Evolutionary conservation across 2,797 vertebrate species (phyloP), one percentile per base, ranked within the genome.

Genomic region (Enteromius mattozi): DNA sequence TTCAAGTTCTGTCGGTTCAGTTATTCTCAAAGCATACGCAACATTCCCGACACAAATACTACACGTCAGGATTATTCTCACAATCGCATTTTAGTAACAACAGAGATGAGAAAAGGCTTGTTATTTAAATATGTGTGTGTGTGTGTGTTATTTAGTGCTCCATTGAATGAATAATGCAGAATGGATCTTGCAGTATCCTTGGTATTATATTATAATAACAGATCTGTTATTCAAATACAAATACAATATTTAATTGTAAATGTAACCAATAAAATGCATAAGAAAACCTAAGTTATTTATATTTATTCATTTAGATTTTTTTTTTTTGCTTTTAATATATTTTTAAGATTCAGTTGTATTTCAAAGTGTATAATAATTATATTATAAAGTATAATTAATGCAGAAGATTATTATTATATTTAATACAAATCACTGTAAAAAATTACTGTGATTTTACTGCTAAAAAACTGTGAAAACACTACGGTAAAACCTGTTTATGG

Each of bases 1-100:
- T 84, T 35, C 79, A 49, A 76, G 61, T 66, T 80, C 8, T 47
- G 37, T 78, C 35, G 63, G 33, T 49, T 45, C 51, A 63, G 82
- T 85, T 47, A 80, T 37, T 17, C 35, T 70, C 21, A 37, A 83
- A n/a, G 37, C 47, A 79, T 45, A 17, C 1, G n/a, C 69, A 59
- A 49, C 9, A 35, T 21, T 72, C 9, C 16, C 13, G 51, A 16
- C 21, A 24, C 27, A 47, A 19, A 78, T 19, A 56, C 40, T 47
- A 35, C 33, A 42, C 27, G 16, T 74, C 17, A 74, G 19, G 80
- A 81, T n/a, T 72, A 61, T 61, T 59, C 37, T 71, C 12, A 1
- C 24, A 13, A 69, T 27, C 49, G 8, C 33, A 70, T 30, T 24
- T 24, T 68, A 27, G 17, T 14, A 8, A 54, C 17, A n/a, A 37